Evolutionary conservation across 2,797 vertebrate genomes (phyloP).

Genomic region (Labeo calbasu): DNA sequence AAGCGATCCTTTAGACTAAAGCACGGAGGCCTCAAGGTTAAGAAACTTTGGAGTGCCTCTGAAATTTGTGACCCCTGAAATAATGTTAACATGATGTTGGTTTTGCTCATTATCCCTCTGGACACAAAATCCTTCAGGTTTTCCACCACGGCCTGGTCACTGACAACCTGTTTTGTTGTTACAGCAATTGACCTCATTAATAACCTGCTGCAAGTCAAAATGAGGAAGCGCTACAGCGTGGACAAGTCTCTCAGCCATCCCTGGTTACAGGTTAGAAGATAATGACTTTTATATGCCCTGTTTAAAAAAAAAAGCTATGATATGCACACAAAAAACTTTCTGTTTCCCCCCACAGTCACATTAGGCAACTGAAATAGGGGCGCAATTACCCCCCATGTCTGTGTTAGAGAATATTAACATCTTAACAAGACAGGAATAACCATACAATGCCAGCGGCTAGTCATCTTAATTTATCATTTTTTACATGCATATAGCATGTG

Average conservation of each 20-base stretch:
- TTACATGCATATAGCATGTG: not conserved
- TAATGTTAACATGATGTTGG: conserved; percentile 82
- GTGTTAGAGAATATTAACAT: not conserved
- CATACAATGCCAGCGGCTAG: not conserved
- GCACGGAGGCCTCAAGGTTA: conserved; percentile 63
- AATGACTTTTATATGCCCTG: conserved; percentile 27
- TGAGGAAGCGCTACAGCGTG: conserved; percentile 97
- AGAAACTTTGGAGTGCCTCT: conserved; percentile 67
- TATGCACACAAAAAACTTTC: not conserved
- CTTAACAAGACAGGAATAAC: conserved; percentile 2
- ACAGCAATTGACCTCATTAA: conserved; percentile 97
- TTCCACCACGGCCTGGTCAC: conserved; percentile 46
- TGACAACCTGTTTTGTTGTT: conserved; percentile 69
- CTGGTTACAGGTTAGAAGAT: conserved; percentile 87
- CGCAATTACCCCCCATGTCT: not conserved
- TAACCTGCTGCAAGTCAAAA: conserved; percentile 98
- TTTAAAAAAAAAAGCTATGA: not conserved
- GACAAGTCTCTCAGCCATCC: conserved; percentile 97
- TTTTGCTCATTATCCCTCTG: conserved; percentile 78
- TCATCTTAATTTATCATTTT: not conserved
- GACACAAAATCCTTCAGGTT: conserved; percentile 54
- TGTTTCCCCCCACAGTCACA: not conserved
- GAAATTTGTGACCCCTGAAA: conserved; percentile 76
- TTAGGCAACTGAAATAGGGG: not conserved
- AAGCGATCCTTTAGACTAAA: conserved; percentile 57